Base-by-base conservation (phyloP, 2,797 vertebrate genomes). In the Melanotaenia maccullochi region DNA sequence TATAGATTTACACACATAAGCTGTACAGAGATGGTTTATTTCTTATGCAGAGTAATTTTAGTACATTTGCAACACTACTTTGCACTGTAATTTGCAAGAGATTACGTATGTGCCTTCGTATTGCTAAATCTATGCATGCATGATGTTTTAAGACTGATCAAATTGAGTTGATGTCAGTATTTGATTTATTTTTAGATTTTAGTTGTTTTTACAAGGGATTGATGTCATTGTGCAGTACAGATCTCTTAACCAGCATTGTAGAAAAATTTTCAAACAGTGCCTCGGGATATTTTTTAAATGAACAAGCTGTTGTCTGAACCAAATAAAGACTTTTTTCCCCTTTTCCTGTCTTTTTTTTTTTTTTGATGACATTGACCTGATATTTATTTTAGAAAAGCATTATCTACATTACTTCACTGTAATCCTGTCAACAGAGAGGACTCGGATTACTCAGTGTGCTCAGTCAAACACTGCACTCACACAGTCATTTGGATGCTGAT, bases 241-340 rank as follows among this genome's bases (percentile, higher is more conserved):
- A 1, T 79, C 84, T 83, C 69, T 49, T 65, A 85, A 75, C 54
- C 65, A 71, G 57, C 64, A 84, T 75, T 74, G 83, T 56, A 84
- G 42, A 75, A 12, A 44, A 78, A 87, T 82, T 81, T 79, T 74
- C 71, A 71, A 78, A 79, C 59, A 70, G 35, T 76, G 79, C 65
- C 73, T 86, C 74, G 51, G 83, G 78, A 85, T 84, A 81, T 84
- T 59, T 52, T 83, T 87, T 87, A 83, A 78, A 86, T 79, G 71
- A 89, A 81, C 82, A 84, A 80, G 69, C 54, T 85, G 67, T 80
- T 85, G 82, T 89, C 75, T 87, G 76, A 91, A 84, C 67, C 68
- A 62, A 93, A 90, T 92, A 90, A 93, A 90, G 60, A 85, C 22
- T 28, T 56, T 63, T 25, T 60, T 9, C 7, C 20, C 8, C 44